phyloP scores from a whole-genome alignment of 2,888 invertebrate species.

The Drosophila aldrichi region DNA sequence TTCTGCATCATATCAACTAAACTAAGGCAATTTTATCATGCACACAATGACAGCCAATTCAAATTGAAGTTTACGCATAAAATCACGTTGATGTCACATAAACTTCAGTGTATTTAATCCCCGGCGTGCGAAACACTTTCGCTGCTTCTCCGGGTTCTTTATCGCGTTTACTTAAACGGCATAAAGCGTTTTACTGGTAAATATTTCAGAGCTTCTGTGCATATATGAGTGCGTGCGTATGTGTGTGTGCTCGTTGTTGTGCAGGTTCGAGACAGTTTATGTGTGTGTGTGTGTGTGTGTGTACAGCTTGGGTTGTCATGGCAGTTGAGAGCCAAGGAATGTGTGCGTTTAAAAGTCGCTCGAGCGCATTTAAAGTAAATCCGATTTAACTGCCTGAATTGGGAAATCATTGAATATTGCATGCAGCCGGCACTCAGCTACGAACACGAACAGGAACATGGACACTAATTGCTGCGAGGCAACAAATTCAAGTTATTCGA shows the following conservation, averaged over 20 bases:
- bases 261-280: conserved; percentile 17
- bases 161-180: conserved; percentile 40
- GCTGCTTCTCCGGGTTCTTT: conserved; percentile 10
- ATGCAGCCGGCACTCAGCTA: background rate
- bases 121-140: background rate
- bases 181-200: conserved; percentile 58
- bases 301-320: conserved; percentile 25
- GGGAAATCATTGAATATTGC: conserved; percentile 14
- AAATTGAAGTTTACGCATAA: background rate
- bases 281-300: conserved; percentile 11
- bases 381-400: conserved; percentile 18
- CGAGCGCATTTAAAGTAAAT: conserved; percentile 36
- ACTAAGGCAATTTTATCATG: background rate
- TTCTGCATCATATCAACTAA: background rate
- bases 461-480: conserved; percentile 14
- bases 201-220: conserved; percentile 44
- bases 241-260: conserved; percentile 1
- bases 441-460: background rate
- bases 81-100: background rate
- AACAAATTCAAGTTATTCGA: conserved; percentile 23
- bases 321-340: background rate
- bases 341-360: conserved; percentile 26
- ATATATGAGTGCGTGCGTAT: conserved; percentile 5
- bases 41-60: background rate
- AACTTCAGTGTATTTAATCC: conserved; percentile 1